Conservation (phyloP, 1,140 invertebrate genomes). For the Pantala flavescens region DNA sequence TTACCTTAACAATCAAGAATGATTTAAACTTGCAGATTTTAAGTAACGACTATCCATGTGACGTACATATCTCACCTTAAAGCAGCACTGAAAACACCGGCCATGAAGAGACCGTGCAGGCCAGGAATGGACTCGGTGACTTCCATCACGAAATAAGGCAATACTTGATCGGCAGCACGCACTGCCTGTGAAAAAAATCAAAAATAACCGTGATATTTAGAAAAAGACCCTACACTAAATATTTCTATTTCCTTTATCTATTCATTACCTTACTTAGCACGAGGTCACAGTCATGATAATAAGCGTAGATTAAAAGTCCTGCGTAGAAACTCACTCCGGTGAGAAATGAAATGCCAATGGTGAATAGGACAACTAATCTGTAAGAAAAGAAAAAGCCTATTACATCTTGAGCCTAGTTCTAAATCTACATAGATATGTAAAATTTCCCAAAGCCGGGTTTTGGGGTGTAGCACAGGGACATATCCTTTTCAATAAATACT, state of each 20-base stretch:
- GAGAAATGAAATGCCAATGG: slow-evolving; percentile 27
- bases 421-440: too few relatives aligned
- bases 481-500: too few relatives aligned
- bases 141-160: slow-evolving; percentile 38
- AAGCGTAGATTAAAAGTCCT: slow-evolving; percentile 48
- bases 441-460: too few relatives aligned
- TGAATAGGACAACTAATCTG: slow-evolving; percentile 16
- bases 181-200: neutral
- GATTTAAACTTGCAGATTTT: too few relatives aligned
- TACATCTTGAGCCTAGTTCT: too few relatives aligned
- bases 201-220: too few relatives aligned
- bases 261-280: slow-evolving; percentile 35
- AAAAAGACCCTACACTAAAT: slow-evolving; percentile 42
- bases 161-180: slow-evolving; percentile 24
- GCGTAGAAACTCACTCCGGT: slow-evolving; percentile 48
- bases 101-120: slow-evolving; percentile 38
- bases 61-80: slow-evolving; percentile 20
- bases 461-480: too few relatives aligned
- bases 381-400: too few relatives aligned
- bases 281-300: slow-evolving; percentile 52
- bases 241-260: too few relatives aligned
- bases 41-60: neutral
- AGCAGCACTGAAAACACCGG: slow-evolving; percentile 19
- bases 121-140: slow-evolving; percentile 31
- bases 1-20: too few relatives aligned